These are phyloP conservation scores for Rhodophaea formosa DNA, from an alignment of 2,888 invertebrate genomes.

Conservation along the genomic window DNA sequence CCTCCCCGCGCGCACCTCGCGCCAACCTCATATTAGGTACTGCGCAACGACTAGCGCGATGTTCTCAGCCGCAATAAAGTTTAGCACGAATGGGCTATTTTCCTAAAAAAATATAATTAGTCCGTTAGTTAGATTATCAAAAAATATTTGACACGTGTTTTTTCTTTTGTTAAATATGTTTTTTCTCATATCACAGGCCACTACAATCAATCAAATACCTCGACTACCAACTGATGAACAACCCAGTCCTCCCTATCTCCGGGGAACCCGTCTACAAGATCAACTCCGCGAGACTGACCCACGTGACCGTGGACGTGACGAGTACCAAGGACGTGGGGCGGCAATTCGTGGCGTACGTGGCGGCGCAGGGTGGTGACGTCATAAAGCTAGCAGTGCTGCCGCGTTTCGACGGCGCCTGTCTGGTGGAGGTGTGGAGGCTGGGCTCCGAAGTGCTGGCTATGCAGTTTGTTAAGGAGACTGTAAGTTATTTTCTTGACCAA, in stretches of 20 bases:
- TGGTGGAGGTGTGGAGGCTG: conserved; percentile 92
- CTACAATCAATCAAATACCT: conserved; percentile 83
- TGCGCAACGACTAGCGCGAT: no score
- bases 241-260: conserved; percentile 88
- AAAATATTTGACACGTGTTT: no score
- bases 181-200: conserved; percentile 40
- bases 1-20: no score
- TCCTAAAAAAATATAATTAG: no score
- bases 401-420: conserved; percentile 85
- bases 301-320: conserved; percentile 91
- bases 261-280: conserved; percentile 86
- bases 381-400: conserved; percentile 91
- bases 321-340: conserved; percentile 85
- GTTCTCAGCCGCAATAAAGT: no score
- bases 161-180: no score
- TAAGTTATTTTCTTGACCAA: conserved; percentile 83
- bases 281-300: conserved; percentile 86
- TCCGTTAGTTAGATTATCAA: no score
- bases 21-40: no score
- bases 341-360: conserved; percentile 90
- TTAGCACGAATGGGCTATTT: no score
- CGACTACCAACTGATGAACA: conserved; percentile 93
- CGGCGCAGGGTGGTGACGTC: conserved; percentile 87
- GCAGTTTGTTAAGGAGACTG: conserved; percentile 90
- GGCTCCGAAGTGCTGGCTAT: conserved; percentile 83